Evolutionary conservation across 2,888 invertebrate genomes (phyloP).

Genomic region (Habrosyne pyritoides): DNA sequence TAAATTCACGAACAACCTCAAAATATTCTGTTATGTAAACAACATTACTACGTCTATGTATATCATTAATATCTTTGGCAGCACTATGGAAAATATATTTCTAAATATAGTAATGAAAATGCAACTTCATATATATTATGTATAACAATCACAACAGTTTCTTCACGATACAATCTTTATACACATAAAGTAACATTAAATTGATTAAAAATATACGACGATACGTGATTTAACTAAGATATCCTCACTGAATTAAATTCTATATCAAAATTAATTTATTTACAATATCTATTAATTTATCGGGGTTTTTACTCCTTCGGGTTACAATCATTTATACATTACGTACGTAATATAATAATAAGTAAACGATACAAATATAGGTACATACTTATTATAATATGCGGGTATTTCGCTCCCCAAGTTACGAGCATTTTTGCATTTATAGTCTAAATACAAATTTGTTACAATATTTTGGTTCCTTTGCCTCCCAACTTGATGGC

Average conservation of each 20-base stretch:
- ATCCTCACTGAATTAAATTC: conserved; percentile 50
- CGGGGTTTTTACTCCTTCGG: conserved; percentile 78
- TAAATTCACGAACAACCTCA: conserved; percentile 78
- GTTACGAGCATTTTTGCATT: conserved; percentile 35
- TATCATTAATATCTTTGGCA: conserved; percentile 81
- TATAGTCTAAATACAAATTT: conserved; percentile 40
- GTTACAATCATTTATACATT: conserved; percentile 61
- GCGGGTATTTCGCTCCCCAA: conserved; percentile 59
- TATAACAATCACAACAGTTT: conserved; percentile 81
- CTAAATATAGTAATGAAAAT: conserved; percentile 79
- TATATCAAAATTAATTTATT: conserved; percentile 64
- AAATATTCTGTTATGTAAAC: conserved; percentile 77
- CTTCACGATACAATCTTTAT: conserved; percentile 72
- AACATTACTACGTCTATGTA: conserved; percentile 78
- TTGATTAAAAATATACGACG: conserved; percentile 59
- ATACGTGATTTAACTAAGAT: conserved; percentile 53
- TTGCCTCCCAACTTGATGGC: conserved; percentile 14
- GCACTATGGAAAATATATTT: conserved; percentile 84
- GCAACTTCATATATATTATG: conserved; percentile 72
- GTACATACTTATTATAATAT: conserved; percentile 37
- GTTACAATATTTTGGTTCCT: conserved; percentile 46
- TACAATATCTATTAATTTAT: conserved; percentile 65
- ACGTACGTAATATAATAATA: conserved; percentile 35
- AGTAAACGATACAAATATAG: conserved; percentile 60
- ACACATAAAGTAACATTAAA: conserved; percentile 61